Evolutionary conservation across 1,140 invertebrate genomes (phyloP), one percentile per base, ranked within the genome.

Genomic region (Physella acuta): DNA sequence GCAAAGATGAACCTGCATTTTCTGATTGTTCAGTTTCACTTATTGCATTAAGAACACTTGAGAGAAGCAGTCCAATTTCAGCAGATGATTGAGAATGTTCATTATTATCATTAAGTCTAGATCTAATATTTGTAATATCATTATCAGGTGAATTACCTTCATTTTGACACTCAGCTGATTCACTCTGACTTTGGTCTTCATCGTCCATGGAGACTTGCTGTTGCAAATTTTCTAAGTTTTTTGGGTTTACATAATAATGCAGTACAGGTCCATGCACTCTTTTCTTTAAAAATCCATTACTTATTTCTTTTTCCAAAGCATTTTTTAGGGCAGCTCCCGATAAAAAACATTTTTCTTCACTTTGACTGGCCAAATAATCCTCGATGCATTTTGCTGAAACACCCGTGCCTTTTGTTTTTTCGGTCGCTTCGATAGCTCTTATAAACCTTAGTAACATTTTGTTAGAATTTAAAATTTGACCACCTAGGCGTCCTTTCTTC

Each of bases 331-430:
- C 66, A 49, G 66, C 53, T 17, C 66, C 66, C 2, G 66, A 68
- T 20, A 68, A 49, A 51, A 68, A 68, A 26, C 66, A 68, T 60
- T 68, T 68, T 49, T 68, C 55, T 60, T 68, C 66, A 5, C 26
- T 30, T 5, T 68, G 34, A 34, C 56, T 33, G 14, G 26, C 39
- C 33, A 68, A 51, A 59, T 20, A 68, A 26, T 68, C 56, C 39
- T 68, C 66, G 2, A 68, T 68, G 4, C 44, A 37, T n/a, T 59
- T 8, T 24, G 55, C 53, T 1, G 66, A 44, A 68, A 68, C 66
- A 59, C 66, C 66, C 66, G 66, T 68, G 66, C 37, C 66, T 68
- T 68, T 68, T 68, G 36, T 16, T 34, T 30, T 52, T 31, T 68
- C 66, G 11, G 28, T 68, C 16, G 53, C 55, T 60, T 60, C 37